Evolutionary conservation across 2,888 invertebrate genomes (phyloP).

Genomic region (Drosophila neotestacea): DNA sequence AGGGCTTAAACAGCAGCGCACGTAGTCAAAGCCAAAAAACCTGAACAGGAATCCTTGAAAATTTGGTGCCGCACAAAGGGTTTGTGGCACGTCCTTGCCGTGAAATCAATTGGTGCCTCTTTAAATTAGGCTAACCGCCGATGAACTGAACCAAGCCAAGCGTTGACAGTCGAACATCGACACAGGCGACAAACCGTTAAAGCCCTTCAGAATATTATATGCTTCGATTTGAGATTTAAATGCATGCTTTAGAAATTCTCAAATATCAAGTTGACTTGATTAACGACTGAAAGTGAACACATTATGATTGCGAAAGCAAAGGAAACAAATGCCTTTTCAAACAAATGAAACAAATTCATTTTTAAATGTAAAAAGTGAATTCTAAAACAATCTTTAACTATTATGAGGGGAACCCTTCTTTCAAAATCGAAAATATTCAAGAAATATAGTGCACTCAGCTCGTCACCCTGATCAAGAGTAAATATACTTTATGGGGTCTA

Average conservation of each 20-base stretch:
- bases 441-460: no score
- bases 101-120: slow-evolving; percentile 64
- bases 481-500: no score
- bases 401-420: no score
- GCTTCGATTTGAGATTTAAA: not conserved
- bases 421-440: no score
- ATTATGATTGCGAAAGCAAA: not conserved
- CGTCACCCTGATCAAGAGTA: no score
- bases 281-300: not conserved
- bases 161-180: slow-evolving; percentile 18
- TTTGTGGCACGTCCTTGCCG: slow-evolving; percentile 53
- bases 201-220: not conserved
- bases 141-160: slow-evolving; percentile 6
- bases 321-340: no score
- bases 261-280: not conserved
- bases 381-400: no score
- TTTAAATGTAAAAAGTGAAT: no score
- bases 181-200: slow-evolving; percentile 1
- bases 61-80: slow-evolving; percentile 27
- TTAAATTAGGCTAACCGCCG: slow-evolving; percentile 31
- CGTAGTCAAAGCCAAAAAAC: slow-evolving; percentile 47
- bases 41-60: slow-evolving; percentile 25
- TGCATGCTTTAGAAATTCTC: not conserved
- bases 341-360: no score
- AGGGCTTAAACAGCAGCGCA: slow-evolving; percentile 34